Evolutionary conservation across 1,140 invertebrate genomes (phyloP), one percentile per base, ranked within the genome.

Genomic region (Drosophila novamexicana): DNA sequence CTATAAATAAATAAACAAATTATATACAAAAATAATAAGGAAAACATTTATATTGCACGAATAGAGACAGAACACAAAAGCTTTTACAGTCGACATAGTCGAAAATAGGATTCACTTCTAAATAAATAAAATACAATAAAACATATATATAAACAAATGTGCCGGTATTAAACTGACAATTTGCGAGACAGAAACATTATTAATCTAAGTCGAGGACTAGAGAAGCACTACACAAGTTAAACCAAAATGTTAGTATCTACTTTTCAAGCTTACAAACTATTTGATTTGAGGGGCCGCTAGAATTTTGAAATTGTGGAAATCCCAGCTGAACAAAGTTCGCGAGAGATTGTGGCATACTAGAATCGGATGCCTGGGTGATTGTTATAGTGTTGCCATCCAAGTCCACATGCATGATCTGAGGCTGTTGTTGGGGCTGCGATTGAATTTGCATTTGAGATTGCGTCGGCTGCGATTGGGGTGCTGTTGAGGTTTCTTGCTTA

Each of bases 401-500:
- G 72, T 92, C 86, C 22, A 92, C 63, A 47, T 86, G 83, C 86
- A 91, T 86, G 14, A 92, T 88, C 71, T 92, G 91, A 1, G 77
- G 78, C 7, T 75, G 75, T 10, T 77, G 83, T 44, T 84, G 75
- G 32, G 76, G 45, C 22, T 73, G 78, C 9, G 63, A 66, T n/a
- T 80, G 73, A 7, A 63, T 53, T 45, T 81, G 77, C 50, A 72
- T 54, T 81, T 67, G 61, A 37, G 69, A 16, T 57, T 45, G 57
- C 12, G 52, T 12, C 14, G 50, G 8, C 45, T 69, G 70, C 8
- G 56, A 10, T 40, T 36, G 36, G 44, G 52, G 58, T 61, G 67
- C 59, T 69, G 61, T 10, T 49, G 76, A 29, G 47, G 56, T 39
- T 82, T 81, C 10, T 39, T 32, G 40, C 16, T 78, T 78, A 0